Evolutionary conservation across 64 coral and sea anemone species (phyloP).

Genomic region (Pocillopora verrucosa): DNA sequence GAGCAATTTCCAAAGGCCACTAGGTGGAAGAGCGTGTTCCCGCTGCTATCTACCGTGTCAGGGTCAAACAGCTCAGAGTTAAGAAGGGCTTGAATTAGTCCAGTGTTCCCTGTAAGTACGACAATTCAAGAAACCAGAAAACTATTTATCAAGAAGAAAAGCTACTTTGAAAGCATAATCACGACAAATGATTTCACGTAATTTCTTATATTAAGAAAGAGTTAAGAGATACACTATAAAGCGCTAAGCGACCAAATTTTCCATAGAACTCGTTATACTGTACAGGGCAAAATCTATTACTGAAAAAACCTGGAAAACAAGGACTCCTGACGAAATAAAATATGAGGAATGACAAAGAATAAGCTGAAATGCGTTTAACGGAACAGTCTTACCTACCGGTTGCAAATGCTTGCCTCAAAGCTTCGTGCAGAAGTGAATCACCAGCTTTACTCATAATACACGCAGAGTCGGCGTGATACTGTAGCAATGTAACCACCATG

Average conservation of each 20-base stretch:
- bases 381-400: conserved; percentile 9
- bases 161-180: no score
- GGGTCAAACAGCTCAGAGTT: conserved; percentile 21
- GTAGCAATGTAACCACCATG: conserved; percentile 36
- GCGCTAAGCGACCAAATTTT: no score
- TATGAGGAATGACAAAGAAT: neutral
- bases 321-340: no score
- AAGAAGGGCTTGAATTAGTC: conserved; percentile 11
- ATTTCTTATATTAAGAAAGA: no score
- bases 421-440: conserved; percentile 49
- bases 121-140: neutral
- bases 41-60: conserved; percentile 9
- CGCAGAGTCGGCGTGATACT: conserved; percentile 41
- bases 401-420: conserved; percentile 41
- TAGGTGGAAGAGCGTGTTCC: conserved; percentile 23
- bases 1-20: conserved; percentile 17
- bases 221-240: no score
- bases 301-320: no score
- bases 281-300: no score
- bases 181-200: no score
- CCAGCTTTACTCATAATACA: conserved; percentile 33
- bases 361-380: neutral
- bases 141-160: neutral
- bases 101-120: conserved; percentile 3
- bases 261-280: no score